Evolutionary conservation across 1,140 invertebrate genomes (phyloP).

Genomic region (Drosophila gunungcola): DNA sequence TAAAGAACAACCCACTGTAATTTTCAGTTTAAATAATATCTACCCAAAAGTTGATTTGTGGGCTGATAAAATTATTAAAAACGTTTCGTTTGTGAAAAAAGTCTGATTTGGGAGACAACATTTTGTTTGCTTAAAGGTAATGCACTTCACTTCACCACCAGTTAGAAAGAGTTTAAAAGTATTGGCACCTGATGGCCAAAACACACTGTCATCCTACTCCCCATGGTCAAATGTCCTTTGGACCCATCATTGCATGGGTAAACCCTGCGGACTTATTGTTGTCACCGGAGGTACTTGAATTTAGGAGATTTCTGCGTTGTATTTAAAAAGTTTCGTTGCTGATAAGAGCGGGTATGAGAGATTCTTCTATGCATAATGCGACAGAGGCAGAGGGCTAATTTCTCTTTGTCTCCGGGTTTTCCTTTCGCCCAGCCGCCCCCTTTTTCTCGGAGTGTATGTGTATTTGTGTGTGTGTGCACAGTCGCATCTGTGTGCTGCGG

Average conservation of each 20-base stretch:
- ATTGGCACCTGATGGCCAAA: conserved; percentile 33
- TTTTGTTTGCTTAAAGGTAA: neutral
- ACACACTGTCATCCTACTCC: conserved; percentile 18
- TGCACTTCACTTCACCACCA: conserved; percentile 3
- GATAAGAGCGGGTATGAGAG: conserved; percentile 15
- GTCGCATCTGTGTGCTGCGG: conserved; percentile 73
- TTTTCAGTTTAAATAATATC: too few relatives aligned
- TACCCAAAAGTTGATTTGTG: too few relatives aligned
- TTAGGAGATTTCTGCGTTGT: conserved; percentile 31
- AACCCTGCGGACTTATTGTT: conserved; percentile 41
- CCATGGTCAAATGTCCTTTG: conserved; percentile 41
- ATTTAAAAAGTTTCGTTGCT: conserved; percentile 34
- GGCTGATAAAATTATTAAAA: too few relatives aligned
- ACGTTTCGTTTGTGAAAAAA: too few relatives aligned
- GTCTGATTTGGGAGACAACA: too few relatives aligned
- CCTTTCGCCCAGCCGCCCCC: neutral
- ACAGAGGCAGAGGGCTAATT: conserved; percentile 35
- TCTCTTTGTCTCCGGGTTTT: conserved; percentile 16
- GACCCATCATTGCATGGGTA: conserved; percentile 8
- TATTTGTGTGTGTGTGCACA: conserved; percentile 1
- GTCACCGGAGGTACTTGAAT: conserved; percentile 32
- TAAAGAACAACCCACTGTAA: too few relatives aligned
- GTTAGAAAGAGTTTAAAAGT: conserved; percentile 3
- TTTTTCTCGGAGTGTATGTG: neutral
- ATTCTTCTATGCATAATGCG: conserved; percentile 70